Evolutionary conservation across 2,888 invertebrate species (phyloP).

Genomic region (Homarus gammarus): DNA sequence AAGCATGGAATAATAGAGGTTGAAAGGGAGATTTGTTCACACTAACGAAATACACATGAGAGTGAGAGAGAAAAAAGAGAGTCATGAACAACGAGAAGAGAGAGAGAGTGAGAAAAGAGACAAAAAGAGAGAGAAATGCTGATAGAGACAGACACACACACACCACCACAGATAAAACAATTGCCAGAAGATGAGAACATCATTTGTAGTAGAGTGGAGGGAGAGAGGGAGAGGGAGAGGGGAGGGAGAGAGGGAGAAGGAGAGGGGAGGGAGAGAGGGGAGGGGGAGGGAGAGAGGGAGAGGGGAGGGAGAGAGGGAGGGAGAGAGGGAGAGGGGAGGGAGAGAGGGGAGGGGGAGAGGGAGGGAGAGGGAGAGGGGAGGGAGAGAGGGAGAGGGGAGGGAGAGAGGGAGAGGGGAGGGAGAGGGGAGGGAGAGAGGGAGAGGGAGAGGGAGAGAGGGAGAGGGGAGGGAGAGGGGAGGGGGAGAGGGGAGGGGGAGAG

Average conservation of each 20-base stretch:
- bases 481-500: neutral
- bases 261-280: neutral
- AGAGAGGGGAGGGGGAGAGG: neutral
- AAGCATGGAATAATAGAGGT: neutral
- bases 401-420: neutral
- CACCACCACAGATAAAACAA: neutral
- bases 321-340: neutral
- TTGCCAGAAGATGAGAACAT: too few species aligned
- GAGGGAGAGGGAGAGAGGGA: neutral
- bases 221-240: neutral
- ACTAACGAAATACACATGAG: too few species aligned
- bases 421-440: neutral
- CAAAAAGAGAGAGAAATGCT: neutral
- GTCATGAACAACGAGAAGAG: too few species aligned
- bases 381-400: neutral
- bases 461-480: neutral
- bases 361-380: neutral
- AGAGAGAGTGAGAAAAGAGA: too few species aligned
- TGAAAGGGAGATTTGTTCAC: too few species aligned
- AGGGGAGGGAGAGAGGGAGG: neutral
- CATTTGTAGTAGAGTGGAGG: neutral
- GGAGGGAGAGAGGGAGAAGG: neutral
- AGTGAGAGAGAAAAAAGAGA: too few species aligned
- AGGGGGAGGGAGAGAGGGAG: neutral
- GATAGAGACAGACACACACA: neutral